Evolutionary conservation across 2,888 invertebrate genomes (phyloP).

Genomic region (Abscondita cerata): DNA sequence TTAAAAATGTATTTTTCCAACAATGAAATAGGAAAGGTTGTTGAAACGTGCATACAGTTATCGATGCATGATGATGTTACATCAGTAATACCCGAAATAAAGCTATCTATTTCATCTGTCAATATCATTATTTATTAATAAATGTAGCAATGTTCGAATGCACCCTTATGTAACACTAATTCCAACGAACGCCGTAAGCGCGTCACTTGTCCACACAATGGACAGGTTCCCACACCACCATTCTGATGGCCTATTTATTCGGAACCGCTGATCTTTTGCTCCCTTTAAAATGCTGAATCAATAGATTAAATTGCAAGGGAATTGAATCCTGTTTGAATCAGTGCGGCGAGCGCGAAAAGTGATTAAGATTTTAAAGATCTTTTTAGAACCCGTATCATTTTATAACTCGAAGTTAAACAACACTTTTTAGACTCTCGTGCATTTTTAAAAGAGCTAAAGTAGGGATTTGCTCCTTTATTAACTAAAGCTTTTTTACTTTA

Average conservation of each 20-base stretch:
- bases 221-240: conserved; percentile 56
- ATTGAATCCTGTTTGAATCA: conserved; percentile 51
- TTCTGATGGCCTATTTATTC: conserved; percentile 57
- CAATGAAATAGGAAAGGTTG: no score
- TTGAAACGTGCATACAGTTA: not conserved
- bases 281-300: conserved; percentile 57
- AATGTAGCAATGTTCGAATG: conserved; percentile 27
- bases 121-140: conserved; percentile 48
- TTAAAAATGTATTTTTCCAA: no score
- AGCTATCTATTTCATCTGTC: conserved; percentile 29
- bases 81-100: not conserved
- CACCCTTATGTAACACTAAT: conserved; percentile 45
- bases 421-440: conserved; percentile 54
- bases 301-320: conserved; percentile 57
- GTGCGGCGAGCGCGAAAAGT: conserved; percentile 55
- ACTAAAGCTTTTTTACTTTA: conserved; percentile 51
- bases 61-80: conserved; percentile 5
- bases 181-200: conserved; percentile 48
- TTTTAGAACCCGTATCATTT: conserved; percentile 54
- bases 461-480: conserved; percentile 54
- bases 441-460: conserved; percentile 55
- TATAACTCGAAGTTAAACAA: conserved; percentile 56
- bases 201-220: conserved; percentile 57
- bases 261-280: conserved; percentile 57
- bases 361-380: conserved; percentile 58